Base-by-base conservation (phyloP, 2,797 vertebrate species). In the Spinibarbus caldwelli region DNA sequence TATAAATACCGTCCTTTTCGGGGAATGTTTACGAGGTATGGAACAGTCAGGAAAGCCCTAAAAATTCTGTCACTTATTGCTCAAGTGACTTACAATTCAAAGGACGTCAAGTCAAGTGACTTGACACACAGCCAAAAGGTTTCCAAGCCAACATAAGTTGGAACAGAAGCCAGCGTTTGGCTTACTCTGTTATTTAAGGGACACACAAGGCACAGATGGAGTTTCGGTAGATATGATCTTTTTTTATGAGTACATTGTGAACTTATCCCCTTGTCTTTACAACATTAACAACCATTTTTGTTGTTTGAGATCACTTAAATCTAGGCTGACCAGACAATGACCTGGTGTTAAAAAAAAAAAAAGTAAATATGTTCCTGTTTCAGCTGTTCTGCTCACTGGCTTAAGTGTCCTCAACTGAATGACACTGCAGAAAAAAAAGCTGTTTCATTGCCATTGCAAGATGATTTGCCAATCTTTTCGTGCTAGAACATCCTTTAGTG, bases 11-110 rank as follows among this genome's bases (percentile, higher is more conserved):
- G 6, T 68, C 49, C 38, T 49, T 64, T 64, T 80, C 7, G 12
- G 72, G 41, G 41, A 78, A 76, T 78, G 71, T 85, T 72, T 72
- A 82, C 71, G 70, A 59, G 34, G 62, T 57, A 66, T 81, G 76
- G 68, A 68, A 77, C 66, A 23, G 57, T 29, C 36, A 52, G 66
- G 57, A 77, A 78, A 73, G 54, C 29, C 38, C 23, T 38, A 29
- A 80, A 43, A 78, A 31, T 49, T 4, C 3, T 49, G 19, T 71
- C 52, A 34, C 36, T 52, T 59, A 66, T 36, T 7, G 21, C 19
- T 72, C 52, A 85, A 85, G 41, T 36, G 49, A 85, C 76, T 78
- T 43, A 54, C 14, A 71, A 26, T 43, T 78, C 47, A 36, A 84
- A 38, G 26, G 64, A 34, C 14, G 0, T 41, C 45, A 77, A 29